These are phyloP conservation scores for Battus philenor DNA, from an alignment of 1,140 invertebrate species.

Conservation along the genomic window DNA sequence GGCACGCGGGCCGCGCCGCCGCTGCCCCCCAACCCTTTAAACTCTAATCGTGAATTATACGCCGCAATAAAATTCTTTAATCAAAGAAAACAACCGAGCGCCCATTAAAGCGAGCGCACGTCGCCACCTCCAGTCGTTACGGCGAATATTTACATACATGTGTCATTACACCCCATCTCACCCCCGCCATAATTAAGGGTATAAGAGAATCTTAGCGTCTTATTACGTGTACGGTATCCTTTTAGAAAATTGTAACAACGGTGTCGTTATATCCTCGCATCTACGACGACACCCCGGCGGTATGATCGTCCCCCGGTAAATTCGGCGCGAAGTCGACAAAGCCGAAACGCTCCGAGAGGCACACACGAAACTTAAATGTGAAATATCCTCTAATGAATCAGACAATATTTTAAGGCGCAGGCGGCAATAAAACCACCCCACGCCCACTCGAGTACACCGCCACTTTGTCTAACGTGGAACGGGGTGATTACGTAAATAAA, in stretches of 20 bases:
- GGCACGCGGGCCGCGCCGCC: constrained; percentile 64
- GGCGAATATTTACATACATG: constrained; percentile 74
- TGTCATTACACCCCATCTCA: constrained; percentile 61
- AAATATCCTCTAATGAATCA: constrained; percentile 76
- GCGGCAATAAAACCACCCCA: constrained; percentile 70
- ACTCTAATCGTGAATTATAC: constrained; percentile 75
- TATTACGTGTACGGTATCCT: constrained; percentile 73
- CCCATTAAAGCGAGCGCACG: constrained; percentile 68
- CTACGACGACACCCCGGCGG: constrained; percentile 28
- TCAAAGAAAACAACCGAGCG: constrained; percentile 73
- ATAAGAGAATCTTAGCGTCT: constrained; percentile 75
- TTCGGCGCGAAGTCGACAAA: constrained; percentile 45
- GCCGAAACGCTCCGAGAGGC: constrained; percentile 54
- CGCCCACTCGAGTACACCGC: constrained; percentile 67
- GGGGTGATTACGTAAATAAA: constrained; percentile 66
- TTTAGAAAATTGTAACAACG: constrained; percentile 73
- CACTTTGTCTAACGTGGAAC: constrained; percentile 64
- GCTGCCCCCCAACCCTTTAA: constrained; percentile 61
- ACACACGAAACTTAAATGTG: constrained; percentile 73
- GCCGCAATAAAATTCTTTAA: constrained; percentile 75
- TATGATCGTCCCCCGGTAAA: constrained; percentile 57
- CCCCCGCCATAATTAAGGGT: constrained; percentile 69
- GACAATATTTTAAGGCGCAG: constrained; percentile 74
- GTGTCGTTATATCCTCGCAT: constrained; percentile 44
- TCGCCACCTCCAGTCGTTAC: constrained; percentile 69